Evolutionary conservation across 2,888 invertebrate genomes (phyloP).

Genomic region (Lamellibrachia columna): DNA sequence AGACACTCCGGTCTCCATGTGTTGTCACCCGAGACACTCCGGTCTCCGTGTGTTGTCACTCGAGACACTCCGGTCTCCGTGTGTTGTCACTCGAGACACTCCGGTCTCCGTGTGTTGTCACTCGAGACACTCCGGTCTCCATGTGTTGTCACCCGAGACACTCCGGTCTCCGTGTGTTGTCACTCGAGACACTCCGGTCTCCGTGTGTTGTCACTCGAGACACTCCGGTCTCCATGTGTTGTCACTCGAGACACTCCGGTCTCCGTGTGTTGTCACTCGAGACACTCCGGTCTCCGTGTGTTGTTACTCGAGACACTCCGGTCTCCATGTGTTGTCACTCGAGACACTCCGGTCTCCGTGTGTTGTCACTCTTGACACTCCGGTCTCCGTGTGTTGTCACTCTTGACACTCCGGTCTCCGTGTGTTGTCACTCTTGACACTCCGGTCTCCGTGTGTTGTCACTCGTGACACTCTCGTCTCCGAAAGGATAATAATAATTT

Average conservation of each 20-base stretch:
- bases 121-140: neutral
- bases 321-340: neutral
- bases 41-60: neutral
- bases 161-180: neutral
- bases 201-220: too few relatives aligned
- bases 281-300: neutral
- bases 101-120: neutral
- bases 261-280: too few relatives aligned
- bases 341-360: neutral
- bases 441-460: neutral
- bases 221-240: too few relatives aligned
- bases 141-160: neutral
- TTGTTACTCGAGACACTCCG: neutral
- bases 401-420: neutral
- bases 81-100: neutral
- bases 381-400: neutral
- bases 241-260: too few relatives aligned
- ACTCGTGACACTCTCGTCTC: neutral
- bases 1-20: neutral
- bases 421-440: neutral
- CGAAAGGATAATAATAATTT: too few relatives aligned
- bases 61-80: neutral
- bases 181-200: neutral
- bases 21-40: neutral
- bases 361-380: neutral